Conservation (phyloP, 2,113 vertebrate species). For the Dunckerocampus dactyliophorus region DNA sequence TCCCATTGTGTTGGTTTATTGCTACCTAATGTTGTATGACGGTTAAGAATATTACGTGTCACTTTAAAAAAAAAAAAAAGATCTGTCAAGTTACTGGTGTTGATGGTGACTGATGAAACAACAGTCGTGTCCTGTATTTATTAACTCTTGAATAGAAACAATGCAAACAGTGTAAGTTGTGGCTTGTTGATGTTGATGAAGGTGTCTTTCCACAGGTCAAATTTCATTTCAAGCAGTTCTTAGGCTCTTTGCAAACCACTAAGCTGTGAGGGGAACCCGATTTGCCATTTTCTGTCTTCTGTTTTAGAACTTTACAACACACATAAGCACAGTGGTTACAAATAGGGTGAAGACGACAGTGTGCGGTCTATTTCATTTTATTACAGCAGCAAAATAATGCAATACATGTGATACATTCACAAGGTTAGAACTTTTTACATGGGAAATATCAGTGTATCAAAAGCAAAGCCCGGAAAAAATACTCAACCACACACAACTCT, state of each 20-base stretch:
- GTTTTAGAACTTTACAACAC: neutral
- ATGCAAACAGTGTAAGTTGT: neutral
- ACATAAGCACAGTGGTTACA: neutral
- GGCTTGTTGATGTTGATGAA: neutral
- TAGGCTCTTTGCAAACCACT: neutral
- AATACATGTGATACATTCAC: constrained; percentile 4
- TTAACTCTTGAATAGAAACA: neutral
- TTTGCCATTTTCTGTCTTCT: constrained; percentile 1
- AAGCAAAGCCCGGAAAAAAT: constrained; percentile 9
- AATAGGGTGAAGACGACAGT: neutral
- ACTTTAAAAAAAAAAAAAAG: too few relatives aligned
- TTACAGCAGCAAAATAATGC: constrained; percentile 7
- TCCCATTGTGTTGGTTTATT: too few relatives aligned
- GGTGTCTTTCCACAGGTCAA: neutral
- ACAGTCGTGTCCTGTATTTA: too few relatives aligned
- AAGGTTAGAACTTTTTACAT: constrained; percentile 5
- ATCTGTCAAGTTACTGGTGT: too few relatives aligned
- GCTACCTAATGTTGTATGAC: too few relatives aligned
- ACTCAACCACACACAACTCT: constrained; percentile 22
- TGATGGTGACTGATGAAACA: too few relatives aligned
- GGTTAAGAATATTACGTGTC: too few relatives aligned
- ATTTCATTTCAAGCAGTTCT: neutral
- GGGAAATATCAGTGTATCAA: constrained; percentile 5
- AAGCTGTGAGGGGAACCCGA: constrained; percentile 6
- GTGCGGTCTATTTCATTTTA: constrained; percentile 19